Conservation (phyloP, 2,797 vertebrate species). For the Toxotes lorentzi region DNA sequence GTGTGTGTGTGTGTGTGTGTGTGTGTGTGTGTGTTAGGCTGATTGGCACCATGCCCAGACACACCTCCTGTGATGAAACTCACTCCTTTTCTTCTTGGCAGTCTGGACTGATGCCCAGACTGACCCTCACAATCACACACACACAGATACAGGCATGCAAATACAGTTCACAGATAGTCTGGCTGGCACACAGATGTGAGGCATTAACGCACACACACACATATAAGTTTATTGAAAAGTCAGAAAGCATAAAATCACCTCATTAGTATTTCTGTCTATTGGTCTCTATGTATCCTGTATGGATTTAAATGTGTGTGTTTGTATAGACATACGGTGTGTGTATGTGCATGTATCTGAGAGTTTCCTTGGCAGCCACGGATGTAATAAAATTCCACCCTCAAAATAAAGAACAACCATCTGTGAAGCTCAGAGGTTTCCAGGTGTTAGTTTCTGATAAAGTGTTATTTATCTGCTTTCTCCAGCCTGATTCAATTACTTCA, state of each 20-base stretch:
- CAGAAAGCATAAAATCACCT: slow-evolving; percentile 27
- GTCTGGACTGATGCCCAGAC: slow-evolving; percentile 77
- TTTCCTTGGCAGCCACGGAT: slow-evolving; percentile 38
- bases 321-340: neutral
- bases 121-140: slow-evolving; percentile 61
- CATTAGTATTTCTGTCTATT: neutral
- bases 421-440: neutral
- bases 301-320: neutral
- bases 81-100: slow-evolving; percentile 73
- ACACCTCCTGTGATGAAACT: slow-evolving; percentile 77
- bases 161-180: slow-evolving; percentile 32
- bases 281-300: neutral
- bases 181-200: slow-evolving; percentile 39
- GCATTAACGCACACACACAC: slow-evolving; percentile 24
- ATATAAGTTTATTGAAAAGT: slow-evolving; percentile 7
- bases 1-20: slow-evolving; percentile 38
- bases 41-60: slow-evolving; percentile 74
- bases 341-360: neutral
- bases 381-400: neutral
- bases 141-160: slow-evolving; percentile 24
- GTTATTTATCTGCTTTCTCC: neutral
- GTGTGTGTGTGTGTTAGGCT: slow-evolving; percentile 24
- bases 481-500: neutral
- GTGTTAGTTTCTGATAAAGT: neutral
- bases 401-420: neutral